These are phyloP conservation scores for Chrysina gloriosa DNA, from an alignment of 2,888 invertebrate species.

Conservation along the genomic window DNA sequence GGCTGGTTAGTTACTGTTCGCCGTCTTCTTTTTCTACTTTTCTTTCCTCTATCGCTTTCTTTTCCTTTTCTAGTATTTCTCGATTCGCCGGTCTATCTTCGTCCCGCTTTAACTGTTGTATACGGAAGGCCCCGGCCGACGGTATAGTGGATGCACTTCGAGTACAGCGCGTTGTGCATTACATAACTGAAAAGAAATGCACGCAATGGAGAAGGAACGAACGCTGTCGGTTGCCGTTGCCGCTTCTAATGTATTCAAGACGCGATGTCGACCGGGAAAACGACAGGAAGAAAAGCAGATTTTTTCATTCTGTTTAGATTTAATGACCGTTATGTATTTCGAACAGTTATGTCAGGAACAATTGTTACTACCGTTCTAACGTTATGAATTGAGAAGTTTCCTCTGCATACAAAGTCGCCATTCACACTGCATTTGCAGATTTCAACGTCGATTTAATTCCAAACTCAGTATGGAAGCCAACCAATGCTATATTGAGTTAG, in stretches of 20 bases:
- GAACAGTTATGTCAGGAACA: conserved; percentile 29
- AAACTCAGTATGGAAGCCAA: no score
- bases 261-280: conserved; percentile 25
- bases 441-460: no score
- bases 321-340: conserved; percentile 28
- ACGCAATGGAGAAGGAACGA: not conserved
- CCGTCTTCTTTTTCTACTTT: conserved; percentile 3
- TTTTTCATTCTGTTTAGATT: conserved; percentile 29
- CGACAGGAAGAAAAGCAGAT: conserved; percentile 30
- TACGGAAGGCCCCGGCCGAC: not conserved
- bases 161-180: not conserved
- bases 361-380: conserved; percentile 14
- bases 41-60: not conserved
- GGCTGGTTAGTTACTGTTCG: not conserved
- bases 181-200: conserved; percentile 32
- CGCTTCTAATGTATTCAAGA: conserved; percentile 36
- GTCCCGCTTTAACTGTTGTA: conserved; percentile 7
- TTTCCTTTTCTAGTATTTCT: not conserved
- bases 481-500: no score
- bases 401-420: not conserved
- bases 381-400: conserved; percentile 13
- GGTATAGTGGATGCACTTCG: not conserved
- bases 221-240: not conserved
- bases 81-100: not conserved
- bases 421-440: no score